These are phyloP conservation scores for Busseola fusca DNA, from an alignment of 2,888 invertebrate species.

Conservation along the genomic window DNA sequence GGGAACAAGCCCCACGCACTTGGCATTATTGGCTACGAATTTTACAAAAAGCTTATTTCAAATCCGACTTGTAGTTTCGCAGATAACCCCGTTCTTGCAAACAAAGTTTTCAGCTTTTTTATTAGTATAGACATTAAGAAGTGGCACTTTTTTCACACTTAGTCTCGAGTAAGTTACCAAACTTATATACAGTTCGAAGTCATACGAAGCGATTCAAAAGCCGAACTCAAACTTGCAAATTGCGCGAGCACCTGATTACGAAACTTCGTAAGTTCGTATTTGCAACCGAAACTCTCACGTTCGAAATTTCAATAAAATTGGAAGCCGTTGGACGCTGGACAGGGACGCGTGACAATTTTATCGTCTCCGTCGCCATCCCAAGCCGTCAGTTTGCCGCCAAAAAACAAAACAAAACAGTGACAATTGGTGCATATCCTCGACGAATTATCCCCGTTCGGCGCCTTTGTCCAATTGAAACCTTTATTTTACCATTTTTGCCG, in stretches of 20 bases:
- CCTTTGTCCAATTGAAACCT: conserved; percentile 88
- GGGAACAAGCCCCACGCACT: too few relatives aligned
- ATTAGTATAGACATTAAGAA: neutral
- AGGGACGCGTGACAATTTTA: conserved; percentile 79
- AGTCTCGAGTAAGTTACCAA: neutral
- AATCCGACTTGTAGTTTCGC: too few relatives aligned
- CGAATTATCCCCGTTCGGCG: conserved; percentile 88
- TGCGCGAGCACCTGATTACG: conserved; percentile 40
- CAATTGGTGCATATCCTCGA: conserved; percentile 88
- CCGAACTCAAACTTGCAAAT: conserved; percentile 13
- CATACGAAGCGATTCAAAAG: conserved; percentile 23
- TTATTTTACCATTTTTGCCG: conserved; percentile 88
- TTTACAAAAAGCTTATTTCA: too few relatives aligned
- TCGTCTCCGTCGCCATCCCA: conserved; percentile 67
- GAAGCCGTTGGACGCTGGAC: conserved; percentile 40
- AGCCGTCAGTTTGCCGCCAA: conserved; percentile 75
- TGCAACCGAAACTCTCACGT: conserved; percentile 55
- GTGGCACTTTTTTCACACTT: neutral
- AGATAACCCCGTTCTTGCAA: too few relatives aligned
- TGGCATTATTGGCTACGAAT: too few relatives aligned
- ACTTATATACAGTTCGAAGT: neutral
- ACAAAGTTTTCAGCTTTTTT: too few relatives aligned
- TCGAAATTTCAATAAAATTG: conserved; percentile 65
- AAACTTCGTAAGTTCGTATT: conserved; percentile 42
- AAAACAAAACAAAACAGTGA: conserved; percentile 86